These are phyloP conservation scores for Gambelia wislizenii DNA, from an alignment of 2,797 vertebrate species.

Conservation along the genomic window DNA sequence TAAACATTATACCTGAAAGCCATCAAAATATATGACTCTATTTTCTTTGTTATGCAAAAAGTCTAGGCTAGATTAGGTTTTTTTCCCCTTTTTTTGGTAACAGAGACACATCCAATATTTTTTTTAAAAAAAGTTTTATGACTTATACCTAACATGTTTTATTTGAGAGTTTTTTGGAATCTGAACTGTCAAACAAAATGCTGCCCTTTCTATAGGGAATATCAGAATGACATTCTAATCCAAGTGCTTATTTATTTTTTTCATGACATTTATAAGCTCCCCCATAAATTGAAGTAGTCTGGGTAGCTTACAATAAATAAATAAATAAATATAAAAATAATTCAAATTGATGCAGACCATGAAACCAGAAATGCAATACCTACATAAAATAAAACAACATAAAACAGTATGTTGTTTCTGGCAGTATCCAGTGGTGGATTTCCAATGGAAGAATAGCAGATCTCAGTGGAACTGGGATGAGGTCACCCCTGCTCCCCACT, in stretches of 20 bases:
- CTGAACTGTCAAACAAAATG: constrained; percentile 16
- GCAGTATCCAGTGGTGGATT: no score
- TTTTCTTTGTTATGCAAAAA: constrained; percentile 35
- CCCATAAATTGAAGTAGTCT: no score
- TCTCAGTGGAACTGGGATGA: no score
- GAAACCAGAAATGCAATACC: no score
- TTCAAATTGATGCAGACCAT: no score
- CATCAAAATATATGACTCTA: constrained; percentile 30
- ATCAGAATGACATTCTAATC: neutral
- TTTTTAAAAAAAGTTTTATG: constrained; percentile 48
- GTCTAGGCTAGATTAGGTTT: neutral
- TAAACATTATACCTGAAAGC: constrained; percentile 49
- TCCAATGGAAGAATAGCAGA: no score
- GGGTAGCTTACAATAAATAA: no score
- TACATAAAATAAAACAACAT: no score
- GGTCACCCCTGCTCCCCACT: no score
- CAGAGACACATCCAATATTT: constrained; percentile 31
- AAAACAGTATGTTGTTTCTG: no score
- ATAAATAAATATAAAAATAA: no score
- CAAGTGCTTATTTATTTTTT: neutral
- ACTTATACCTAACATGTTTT: neutral
- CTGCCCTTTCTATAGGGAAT: constrained; percentile 17
- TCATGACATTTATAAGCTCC: no score
- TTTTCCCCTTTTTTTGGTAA: constrained; percentile 33
- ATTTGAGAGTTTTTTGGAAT: constrained; percentile 1